Base-by-base conservation (phyloP, 2,113 vertebrate species). In the Triplophysa rosa region DNA sequence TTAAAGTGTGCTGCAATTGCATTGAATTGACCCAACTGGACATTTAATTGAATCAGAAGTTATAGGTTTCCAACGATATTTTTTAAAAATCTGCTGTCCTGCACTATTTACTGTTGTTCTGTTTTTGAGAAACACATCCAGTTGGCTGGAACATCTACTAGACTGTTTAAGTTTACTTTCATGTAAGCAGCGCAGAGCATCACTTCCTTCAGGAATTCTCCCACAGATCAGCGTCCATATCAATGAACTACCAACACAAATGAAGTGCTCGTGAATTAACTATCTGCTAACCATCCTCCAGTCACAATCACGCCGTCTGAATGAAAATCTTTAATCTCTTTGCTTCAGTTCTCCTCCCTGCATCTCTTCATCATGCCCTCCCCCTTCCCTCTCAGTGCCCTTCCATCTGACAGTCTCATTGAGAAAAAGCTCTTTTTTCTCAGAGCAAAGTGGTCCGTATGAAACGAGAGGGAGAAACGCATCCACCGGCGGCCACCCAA, bases 261-360 rank as follows among this genome's bases (percentile, higher is more conserved):
- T 69, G 79, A 79, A 75, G 77, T 61, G 49, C 63, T 62, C 26
- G 33, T 65, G 58, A 62, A 74, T 74, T 62, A 74, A 74, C 58
- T 42, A 66, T 64, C n/a, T 56, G 65, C 47, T 40, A n/a, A 67
- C 54, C 66, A 42, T 81, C 66, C 26, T 77, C 58, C 74, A 37
- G 81, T 87, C 84, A 73, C 82, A 79, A 54, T 62, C 84, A 83
- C 75, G 54, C 45, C 91, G 90, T 94, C 47, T 40, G 93, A 95
- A 96, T 95, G 94, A 94, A 94, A 92, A 89, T 87, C 91, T 94
- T 94, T 94, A 95, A 95, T 93, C 94, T 93, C 92, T 92, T 92
- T 87, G 92, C 92, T 91, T 90, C 87, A 87, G 93, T 89, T 91
- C 88, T 85, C 78, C 89, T 93, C 92, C 87, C 87, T 91, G 93